These are phyloP conservation scores for Chauna torquata DNA, from an alignment of 2,113 vertebrate species.

Conservation along the genomic window DNA sequence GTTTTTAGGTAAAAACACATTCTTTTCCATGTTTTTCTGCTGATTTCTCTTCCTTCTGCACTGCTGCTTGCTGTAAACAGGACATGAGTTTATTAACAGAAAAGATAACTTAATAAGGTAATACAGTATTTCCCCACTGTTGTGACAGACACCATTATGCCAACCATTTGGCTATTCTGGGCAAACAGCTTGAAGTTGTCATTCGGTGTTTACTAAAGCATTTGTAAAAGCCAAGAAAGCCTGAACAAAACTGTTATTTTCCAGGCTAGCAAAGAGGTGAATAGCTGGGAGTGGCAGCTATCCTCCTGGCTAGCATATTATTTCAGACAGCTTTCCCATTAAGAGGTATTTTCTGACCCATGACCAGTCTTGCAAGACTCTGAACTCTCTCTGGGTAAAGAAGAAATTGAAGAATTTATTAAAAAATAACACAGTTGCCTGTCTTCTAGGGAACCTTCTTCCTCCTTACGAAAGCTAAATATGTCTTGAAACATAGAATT, in stretches of 20 bases:
- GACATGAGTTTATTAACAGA: conserved; percentile 29
- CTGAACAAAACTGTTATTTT: conserved; percentile 8
- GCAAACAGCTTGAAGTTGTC: conserved; percentile 65
- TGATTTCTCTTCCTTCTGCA: neutral
- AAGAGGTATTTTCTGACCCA: neutral
- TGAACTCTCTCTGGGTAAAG: neutral
- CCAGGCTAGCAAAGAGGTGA: neutral
- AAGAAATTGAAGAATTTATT: neutral
- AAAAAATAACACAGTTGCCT: neutral
- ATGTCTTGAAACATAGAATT: neutral
- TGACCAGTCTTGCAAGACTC: neutral
- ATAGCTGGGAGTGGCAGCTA: neutral
- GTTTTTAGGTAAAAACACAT: neutral
- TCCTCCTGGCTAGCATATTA: neutral
- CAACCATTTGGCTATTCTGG: conserved; percentile 55
- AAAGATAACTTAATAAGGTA: conserved; percentile 59
- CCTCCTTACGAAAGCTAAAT: neutral
- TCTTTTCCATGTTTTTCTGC: neutral
- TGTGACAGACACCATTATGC: conserved; percentile 49
- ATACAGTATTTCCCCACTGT: conserved; percentile 13
- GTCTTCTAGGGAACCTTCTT: neutral
- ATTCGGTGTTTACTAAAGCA: neutral
- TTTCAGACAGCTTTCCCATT: neutral
- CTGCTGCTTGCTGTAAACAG: neutral
- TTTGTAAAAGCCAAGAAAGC: conserved; percentile 48